Evolutionary conservation across 2,888 invertebrate species (phyloP), one percentile per base, ranked within the genome.

Genomic region (Hyalella azteca): DNA sequence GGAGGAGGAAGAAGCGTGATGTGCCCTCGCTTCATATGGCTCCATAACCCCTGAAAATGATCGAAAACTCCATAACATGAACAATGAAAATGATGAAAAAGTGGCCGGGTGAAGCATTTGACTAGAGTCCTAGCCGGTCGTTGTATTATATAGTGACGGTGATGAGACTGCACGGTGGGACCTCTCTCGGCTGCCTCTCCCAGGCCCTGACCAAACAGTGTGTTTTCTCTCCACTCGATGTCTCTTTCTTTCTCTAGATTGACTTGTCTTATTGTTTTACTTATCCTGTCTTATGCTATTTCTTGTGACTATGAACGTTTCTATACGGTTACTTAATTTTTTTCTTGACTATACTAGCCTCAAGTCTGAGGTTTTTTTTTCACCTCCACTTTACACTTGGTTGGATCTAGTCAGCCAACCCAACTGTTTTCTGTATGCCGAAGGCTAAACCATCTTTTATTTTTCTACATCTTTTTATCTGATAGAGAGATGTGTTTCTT

Each of bases 1-100:
- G 19, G 78, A 78, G 19, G 78, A 66, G 45, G 78, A 78, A 36
- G 78, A 66, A 22, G 59, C 78, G 41, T 78, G 66, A 78, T 78
- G 3, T 39, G 60, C n/a, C n/a, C n/a, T n/a, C n/a, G n/a, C n/a
- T 36, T 66, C 19, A 13, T 1, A 36, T 39, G 66, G 4, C 66
- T 54, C 26, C 9, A 2, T 26, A 54, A 54, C 26, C 54, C 54
- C 26, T 54, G 54, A 22, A 54, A 54, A 39, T 66, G 66, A 66
- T 29, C 1, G 36, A 66, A 66, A 66, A 66, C 66, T 29, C 66
- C 19, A 66, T 66, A 66, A 66, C 66, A 66, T 36, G 66, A 66
- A 22, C 9, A 49, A 49, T 26, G 54, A 54, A 54, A 54, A 66
- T 36, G n/a, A 66, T 29, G 36, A 59, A 59, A 66, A 66, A 66